These are phyloP conservation scores for Amphiura filiformis DNA, from an alignment of 35 echinoderm and acorn worm species.

Conservation along the genomic window DNA sequence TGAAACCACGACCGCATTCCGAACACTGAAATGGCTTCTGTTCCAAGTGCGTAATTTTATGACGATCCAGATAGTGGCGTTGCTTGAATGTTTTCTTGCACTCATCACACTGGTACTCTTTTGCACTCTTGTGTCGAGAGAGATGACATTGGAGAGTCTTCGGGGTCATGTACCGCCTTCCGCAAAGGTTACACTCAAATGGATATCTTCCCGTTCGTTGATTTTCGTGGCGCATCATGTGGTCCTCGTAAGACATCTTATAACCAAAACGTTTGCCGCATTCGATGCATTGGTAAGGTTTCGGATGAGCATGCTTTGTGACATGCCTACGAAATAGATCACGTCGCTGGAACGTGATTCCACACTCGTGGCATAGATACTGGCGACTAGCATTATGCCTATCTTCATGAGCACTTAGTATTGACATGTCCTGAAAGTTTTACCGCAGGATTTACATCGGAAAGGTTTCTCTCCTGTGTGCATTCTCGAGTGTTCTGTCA, in stretches of 20 bases:
- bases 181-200: constrained; percentile 68
- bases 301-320: constrained; percentile 42
- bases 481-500: constrained; percentile 49
- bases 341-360: constrained; percentile 56
- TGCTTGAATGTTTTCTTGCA: constrained; percentile 86
- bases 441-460: constrained; percentile 56
- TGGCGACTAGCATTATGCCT: constrained; percentile 41
- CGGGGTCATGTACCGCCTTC: constrained; percentile 57
- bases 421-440: constrained; percentile 47
- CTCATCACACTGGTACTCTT: constrained; percentile 64
- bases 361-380: constrained; percentile 81
- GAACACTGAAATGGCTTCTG: constrained; percentile 74
- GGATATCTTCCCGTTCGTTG: constrained; percentile 51
- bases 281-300: constrained; percentile 59
- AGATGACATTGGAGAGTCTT: constrained; percentile 67
- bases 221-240: constrained; percentile 82
- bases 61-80: constrained; percentile 62
- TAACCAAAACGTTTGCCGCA: constrained; percentile 74
- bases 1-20: constrained; percentile 75
- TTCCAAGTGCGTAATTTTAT: constrained; percentile 66
- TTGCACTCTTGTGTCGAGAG: constrained; percentile 42
- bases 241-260: constrained; percentile 47
- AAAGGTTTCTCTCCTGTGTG: constrained; percentile 77
- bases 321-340: constrained; percentile 66
- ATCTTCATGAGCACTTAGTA: constrained; percentile 63